Evolutionary conservation across 2,888 invertebrate species (phyloP).

Genomic region (Digitonthophagus gazella): DNA sequence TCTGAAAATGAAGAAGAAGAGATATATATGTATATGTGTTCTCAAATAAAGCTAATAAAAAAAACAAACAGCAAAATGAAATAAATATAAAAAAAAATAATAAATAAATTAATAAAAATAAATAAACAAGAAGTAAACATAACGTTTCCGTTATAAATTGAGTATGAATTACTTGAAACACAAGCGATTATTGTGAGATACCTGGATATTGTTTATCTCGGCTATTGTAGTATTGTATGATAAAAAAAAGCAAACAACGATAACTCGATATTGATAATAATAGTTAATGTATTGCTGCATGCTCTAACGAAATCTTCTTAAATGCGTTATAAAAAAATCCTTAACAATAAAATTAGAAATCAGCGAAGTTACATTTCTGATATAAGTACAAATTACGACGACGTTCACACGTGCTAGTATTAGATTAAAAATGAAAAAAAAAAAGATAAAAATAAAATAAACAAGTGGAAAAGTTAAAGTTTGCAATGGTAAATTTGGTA

Average conservation of each 20-base stretch:
- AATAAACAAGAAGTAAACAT: background rate
- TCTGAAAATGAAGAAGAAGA: slow-evolving; percentile 3
- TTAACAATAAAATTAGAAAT: slow-evolving; percentile 23
- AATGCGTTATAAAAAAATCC: slow-evolving; percentile 20
- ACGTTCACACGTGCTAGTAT: slow-evolving; percentile 31
- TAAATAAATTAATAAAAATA: slow-evolving; percentile 5
- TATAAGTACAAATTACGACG: slow-evolving; percentile 35
- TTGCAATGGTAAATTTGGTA: background rate
- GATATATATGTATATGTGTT: background rate
- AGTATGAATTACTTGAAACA: background rate
- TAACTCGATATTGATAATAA: slow-evolving; percentile 22
- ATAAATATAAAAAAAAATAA: slow-evolving; percentile 6
- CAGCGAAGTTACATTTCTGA: slow-evolving; percentile 31
- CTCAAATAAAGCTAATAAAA: background rate
- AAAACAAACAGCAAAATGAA: slow-evolving; percentile 12
- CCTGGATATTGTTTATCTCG: slow-evolving; percentile 2
- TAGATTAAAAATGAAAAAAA: slow-evolving; percentile 26
- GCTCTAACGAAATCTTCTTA: slow-evolving; percentile 20
- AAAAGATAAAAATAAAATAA: background rate
- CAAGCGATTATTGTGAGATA: slow-evolving; percentile 25
- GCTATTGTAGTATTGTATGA: slow-evolving; percentile 19
- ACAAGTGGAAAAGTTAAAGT: background rate
- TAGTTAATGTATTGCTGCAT: slow-evolving; percentile 37
- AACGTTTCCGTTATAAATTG: background rate
- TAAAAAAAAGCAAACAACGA: slow-evolving; percentile 23